Evolutionary conservation across 2,113 vertebrate genomes (phyloP), one percentile per base, ranked within the genome.

Genomic region (Gila orcuttii): DNA sequence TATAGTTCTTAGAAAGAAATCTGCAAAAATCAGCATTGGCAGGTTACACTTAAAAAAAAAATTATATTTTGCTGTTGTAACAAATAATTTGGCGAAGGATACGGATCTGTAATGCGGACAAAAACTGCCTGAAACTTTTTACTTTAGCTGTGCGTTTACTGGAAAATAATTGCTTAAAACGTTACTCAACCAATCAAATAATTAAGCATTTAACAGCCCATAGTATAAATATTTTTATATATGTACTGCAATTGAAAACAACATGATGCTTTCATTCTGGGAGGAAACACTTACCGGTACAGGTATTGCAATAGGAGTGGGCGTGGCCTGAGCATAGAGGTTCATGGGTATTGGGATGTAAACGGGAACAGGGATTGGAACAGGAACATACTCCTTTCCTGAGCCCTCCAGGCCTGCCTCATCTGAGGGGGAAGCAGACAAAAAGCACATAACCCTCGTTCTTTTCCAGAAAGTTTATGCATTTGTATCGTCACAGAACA

Each of bases 331-430:
- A 92, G 97, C 93, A 76, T 97, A 98, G 95, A 99, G 95, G 82
- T 97, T 97, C 97, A 99, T 97, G 91, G 98, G 98, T 85, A 99
- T 91, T n/a, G 98, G 98, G 79, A 99, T 93, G 90, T 97, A 99
- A 87, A 99, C 96, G 15, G 98, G 98, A 75, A 99, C 96, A 86
- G 98, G 98, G 88, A 99, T 95, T 90, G 97, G 98, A 85, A 99
- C 95, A 79, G 98, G 98, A 87, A 99, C 77, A 57, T 96, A 98
- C 88, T 99, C 97, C 91, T 97, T 97, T 91, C 96, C 96, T 36
- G 93, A 95, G 36, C 96, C 96, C 71, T 98, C 97, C 92, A 92
- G 79, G 6, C 66, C 82, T 17, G 84, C 84, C 36, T 90, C 94
- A 73, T 95, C 95, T 95, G 84, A 91, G 92, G 90, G 90, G 91